Percentiles rank a stretch among this genome's conserved stretches.
Evolutionary conservation across 2,113 vertebrate species (phyloP).

Genomic region (Brevimyrus niger): DNA sequence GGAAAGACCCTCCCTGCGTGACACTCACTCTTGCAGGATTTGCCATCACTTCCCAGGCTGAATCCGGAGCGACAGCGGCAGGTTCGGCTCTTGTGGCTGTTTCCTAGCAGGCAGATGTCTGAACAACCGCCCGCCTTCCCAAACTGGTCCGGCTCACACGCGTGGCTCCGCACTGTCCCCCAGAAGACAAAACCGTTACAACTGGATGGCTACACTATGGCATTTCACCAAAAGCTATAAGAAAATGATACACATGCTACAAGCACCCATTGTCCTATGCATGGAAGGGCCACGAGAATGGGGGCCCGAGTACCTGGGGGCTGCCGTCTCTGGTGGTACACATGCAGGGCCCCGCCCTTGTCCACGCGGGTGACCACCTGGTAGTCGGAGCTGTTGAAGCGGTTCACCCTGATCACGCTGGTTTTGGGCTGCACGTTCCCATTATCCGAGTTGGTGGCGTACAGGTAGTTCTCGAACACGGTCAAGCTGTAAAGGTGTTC

Average conservation of each 20-base stretch:
- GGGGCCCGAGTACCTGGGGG: constrained; percentile 67
- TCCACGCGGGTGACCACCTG: constrained; percentile 88
- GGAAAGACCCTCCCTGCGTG: neutral
- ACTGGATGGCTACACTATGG: neutral
- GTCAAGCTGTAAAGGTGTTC: constrained; percentile 90
- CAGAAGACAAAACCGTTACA: neutral
- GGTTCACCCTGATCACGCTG: constrained; percentile 89
- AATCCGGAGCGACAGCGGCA: constrained; percentile 92
- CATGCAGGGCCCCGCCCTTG: constrained; percentile 83
- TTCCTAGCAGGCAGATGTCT: constrained; percentile 88
- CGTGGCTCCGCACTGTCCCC: constrained; percentile 81
- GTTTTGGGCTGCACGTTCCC: constrained; percentile 93
- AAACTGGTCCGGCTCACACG: constrained; percentile 80
- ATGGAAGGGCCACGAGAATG: neutral
- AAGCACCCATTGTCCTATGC: neutral
- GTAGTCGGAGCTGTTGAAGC: constrained; percentile 92
- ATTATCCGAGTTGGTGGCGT: constrained; percentile 90
- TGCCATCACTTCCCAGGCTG: constrained; percentile 88
- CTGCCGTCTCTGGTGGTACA: constrained; percentile 92
- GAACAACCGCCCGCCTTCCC: constrained; percentile 90
- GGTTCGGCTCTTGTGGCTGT: constrained; percentile 89
- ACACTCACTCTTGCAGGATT: constrained; percentile 91
- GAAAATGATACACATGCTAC: neutral
- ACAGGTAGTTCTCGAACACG: constrained; percentile 94
- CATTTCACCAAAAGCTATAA: neutral